phyloP scores from a whole-genome alignment of 2,888 invertebrate genomes.

The Oligia strigilis region DNA sequence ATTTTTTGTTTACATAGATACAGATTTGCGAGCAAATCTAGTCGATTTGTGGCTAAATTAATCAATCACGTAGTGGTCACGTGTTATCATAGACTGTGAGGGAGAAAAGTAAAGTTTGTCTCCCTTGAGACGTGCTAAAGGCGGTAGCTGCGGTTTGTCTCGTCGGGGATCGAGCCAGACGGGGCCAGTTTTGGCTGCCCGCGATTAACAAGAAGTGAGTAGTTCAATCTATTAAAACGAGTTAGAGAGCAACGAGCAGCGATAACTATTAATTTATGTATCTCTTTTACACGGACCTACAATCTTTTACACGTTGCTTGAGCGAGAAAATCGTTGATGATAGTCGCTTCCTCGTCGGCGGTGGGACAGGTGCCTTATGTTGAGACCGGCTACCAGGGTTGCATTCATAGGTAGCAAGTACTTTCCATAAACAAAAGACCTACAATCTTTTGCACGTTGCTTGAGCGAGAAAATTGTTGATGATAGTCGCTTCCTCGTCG shows the following conservation, averaged over 20 bases:
- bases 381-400: neutral
- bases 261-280: neutral
- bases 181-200: neutral
- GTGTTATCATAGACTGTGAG: neutral
- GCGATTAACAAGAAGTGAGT: neutral
- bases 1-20: neutral
- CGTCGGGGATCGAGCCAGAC: neutral
- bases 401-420: neutral
- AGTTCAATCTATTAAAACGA: too few species aligned
- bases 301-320: neutral
- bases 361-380: too few species aligned
- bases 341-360: too few species aligned
- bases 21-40: neutral
- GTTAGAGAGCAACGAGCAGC: neutral
- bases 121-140: neutral
- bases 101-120: neutral
- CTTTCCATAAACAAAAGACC: neutral
- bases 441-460: neutral
- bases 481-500: too few species aligned
- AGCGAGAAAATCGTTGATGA: neutral
- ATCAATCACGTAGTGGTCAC: constrained; percentile 12
- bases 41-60: neutral
- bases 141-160: too few species aligned
- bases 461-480: neutral
- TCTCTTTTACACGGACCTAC: neutral